phyloP scores from a whole-genome alignment of 2,797 vertebrate species.

The Crenuchus spilurus region DNA sequence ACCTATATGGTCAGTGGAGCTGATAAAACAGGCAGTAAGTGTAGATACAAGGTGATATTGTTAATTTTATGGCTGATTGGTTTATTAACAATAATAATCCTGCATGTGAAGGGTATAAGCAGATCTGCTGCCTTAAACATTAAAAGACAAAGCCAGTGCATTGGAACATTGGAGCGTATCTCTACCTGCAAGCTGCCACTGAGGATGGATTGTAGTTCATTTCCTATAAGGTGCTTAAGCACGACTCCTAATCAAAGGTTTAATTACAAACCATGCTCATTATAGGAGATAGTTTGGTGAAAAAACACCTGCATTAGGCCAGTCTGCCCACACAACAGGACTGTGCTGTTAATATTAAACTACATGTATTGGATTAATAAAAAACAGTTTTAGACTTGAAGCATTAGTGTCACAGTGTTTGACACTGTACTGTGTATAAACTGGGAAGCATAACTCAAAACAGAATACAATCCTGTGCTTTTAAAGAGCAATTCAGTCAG shows the following conservation, averaged over 20 bases:
- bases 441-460: too few species aligned
- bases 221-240: conserved; percentile 84
- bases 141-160: conserved; percentile 21
- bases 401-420: too few species aligned
- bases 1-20: too few species aligned
- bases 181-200: conserved; percentile 65
- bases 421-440: too few species aligned
- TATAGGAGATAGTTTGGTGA: conserved; percentile 80
- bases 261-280: conserved; percentile 83
- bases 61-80: too few species aligned
- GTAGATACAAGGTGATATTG: too few species aligned
- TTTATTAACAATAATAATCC: too few species aligned
- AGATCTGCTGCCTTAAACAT: conserved; percentile 60
- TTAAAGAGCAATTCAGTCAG: too few species aligned
- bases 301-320: conserved; percentile 37
- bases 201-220: conserved; percentile 81
- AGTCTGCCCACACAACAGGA: conserved; percentile 18
- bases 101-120: too few species aligned
- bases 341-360: conserved; percentile 13
- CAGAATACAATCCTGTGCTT: too few species aligned
- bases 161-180: conserved; percentile 42
- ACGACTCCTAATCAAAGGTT: conserved; percentile 80
- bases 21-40: too few species aligned
- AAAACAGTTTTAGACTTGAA: too few species aligned
- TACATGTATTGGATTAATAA: conserved; percentile 2